Percentiles rank a stretch among this genome's conserved stretches.
Conservation (phyloP, 2,888 invertebrate species). For the Eupithecia vulgata region DNA sequence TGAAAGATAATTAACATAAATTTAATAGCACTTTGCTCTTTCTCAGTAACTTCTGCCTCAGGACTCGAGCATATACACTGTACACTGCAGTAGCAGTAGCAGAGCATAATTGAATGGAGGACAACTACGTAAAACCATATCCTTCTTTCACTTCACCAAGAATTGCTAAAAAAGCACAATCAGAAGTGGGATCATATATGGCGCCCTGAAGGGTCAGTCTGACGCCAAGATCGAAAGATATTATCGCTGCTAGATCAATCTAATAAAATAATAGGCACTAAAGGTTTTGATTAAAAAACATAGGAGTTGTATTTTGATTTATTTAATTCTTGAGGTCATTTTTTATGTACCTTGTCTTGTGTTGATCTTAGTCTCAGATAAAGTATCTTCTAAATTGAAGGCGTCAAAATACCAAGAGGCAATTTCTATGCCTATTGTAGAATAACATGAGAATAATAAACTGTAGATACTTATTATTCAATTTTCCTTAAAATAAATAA, state of each 20-base stretch:
- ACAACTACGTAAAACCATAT: neutral
- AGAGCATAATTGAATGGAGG: neutral
- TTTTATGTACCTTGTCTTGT: neutral
- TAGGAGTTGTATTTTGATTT: neutral
- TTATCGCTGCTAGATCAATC: neutral
- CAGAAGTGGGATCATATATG: slow-evolving; percentile 21
- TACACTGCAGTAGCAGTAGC: neutral
- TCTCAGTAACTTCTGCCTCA: neutral
- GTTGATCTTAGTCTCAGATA: neutral
- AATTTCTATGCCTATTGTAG: neutral
- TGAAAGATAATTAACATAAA: neutral
- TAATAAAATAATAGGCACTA: neutral
- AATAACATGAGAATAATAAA: neutral
- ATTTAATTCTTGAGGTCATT: neutral
- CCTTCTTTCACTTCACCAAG: neutral
- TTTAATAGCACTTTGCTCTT: neutral
- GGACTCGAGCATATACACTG: neutral
- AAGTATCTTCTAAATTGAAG: neutral
- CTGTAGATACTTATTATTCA: neutral
- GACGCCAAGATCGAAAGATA: slow-evolving; percentile 15
- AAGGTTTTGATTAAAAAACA: neutral
- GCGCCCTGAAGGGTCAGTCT: slow-evolving; percentile 19
- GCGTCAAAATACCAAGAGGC: neutral
- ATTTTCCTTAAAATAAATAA: neutral
- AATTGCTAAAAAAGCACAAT: slow-evolving; percentile 15